Conservation (phyloP, 2,888 invertebrate species). For the Hydraecia micacea region DNA sequence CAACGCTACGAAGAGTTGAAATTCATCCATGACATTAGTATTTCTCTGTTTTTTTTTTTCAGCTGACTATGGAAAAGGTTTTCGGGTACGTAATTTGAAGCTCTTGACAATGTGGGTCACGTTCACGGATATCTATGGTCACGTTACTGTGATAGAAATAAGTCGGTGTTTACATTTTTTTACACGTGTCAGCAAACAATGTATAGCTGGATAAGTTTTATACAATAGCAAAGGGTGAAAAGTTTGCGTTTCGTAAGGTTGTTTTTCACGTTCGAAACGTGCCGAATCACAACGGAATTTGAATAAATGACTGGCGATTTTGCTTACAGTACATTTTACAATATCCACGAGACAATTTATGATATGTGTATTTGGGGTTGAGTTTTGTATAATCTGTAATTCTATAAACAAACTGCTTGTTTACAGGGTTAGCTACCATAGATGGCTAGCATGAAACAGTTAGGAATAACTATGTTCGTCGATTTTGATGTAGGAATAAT, state of each 20-base stretch:
- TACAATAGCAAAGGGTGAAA: background rate
- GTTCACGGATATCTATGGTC: too few species aligned
- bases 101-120: constrained; percentile 5
- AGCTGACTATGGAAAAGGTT: constrained; percentile 10
- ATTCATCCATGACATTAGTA: too few species aligned
- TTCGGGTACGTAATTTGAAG: background rate
- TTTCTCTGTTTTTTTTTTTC: too few species aligned
- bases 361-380: too few species aligned
- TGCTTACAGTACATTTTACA: too few species aligned
- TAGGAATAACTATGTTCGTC: too few species aligned
- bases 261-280: constrained; percentile 17
- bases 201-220: background rate
- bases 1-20: background rate
- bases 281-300: constrained; percentile 15
- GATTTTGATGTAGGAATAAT: too few species aligned
- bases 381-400: too few species aligned
- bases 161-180: background rate
- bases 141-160: background rate
- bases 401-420: too few species aligned
- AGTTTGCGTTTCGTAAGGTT: background rate
- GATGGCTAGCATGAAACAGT: too few species aligned
- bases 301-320: background rate
- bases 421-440: too few species aligned
- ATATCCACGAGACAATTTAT: too few species aligned
- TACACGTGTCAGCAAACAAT: background rate